phyloP scores from a whole-genome alignment of 1,140 invertebrate species.

The Proctacanthus coquilletti region DNA sequence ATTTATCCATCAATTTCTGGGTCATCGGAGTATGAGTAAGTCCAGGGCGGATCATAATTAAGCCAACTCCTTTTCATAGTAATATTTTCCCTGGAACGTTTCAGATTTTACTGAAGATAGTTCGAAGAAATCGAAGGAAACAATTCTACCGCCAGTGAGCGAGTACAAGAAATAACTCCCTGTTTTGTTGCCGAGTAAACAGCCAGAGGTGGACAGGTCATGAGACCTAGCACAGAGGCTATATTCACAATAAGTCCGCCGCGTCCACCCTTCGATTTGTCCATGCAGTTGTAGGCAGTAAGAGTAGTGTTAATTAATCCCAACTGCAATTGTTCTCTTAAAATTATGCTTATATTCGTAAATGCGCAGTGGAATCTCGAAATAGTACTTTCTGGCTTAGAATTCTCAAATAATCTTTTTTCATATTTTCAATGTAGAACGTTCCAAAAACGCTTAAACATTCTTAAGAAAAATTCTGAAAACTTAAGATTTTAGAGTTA shows the following conservation, averaged over 20 bases:
- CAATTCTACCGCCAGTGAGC: constrained; percentile 14
- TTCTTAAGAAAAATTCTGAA: too few species aligned
- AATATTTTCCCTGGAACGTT: constrained; percentile 4
- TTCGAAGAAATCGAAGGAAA: constrained; percentile 9
- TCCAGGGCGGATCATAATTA: constrained; percentile 22
- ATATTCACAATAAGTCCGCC: constrained; percentile 47
- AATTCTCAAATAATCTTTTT: too few species aligned
- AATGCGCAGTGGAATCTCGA: too few species aligned
- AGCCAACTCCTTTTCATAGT: constrained; percentile 13
- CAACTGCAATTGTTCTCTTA: too few species aligned
- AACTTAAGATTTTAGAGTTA: too few species aligned
- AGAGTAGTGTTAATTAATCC: constrained; percentile 17
- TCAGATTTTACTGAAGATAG: background rate
- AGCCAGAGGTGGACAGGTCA: constrained; percentile 16
- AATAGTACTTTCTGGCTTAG: too few species aligned
- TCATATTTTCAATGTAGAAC: too few species aligned
- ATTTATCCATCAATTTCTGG: constrained; percentile 11
- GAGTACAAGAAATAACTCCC: constrained; percentile 31
- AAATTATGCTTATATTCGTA: too few species aligned
- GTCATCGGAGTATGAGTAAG: constrained; percentile 17
- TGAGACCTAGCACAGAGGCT: constrained; percentile 39
- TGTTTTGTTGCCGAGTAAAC: constrained; percentile 35
- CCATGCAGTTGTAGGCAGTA: constrained; percentile 30
- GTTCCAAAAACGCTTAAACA: too few species aligned
- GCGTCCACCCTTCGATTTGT: constrained; percentile 35